Base-by-base conservation (phyloP, 2,888 invertebrate species). In the Cosmopolites sordidus region DNA sequence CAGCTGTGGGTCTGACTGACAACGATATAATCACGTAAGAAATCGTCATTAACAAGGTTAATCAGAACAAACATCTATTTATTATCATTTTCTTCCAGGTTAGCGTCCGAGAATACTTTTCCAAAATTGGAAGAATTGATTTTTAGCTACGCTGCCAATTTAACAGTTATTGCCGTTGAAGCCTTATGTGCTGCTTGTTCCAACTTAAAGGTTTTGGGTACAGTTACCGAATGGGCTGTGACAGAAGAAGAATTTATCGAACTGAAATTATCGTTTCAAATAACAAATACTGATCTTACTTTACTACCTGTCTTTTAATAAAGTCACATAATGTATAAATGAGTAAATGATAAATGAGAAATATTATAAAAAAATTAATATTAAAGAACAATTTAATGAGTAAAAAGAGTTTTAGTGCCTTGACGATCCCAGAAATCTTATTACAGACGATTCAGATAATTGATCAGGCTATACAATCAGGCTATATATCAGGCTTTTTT, bases 121-220 rank as follows among this genome's bases (percentile, higher is more conserved):
- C 74, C 77, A 27, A 71, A 78, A 54, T 73, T 86, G 38, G 85
- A 86, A 73, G 81, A 83, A 53, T 74, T 86, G 51, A 84, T 85
- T 83, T 83, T 86, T 60, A 83, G 84, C 1, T 78, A 81, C 64
- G 86, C 86, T 0, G 81, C 82, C 6, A 80, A 81, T 43, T 73
- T 86, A 18, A 83, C 85, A 0, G 69, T 76, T 2, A 78, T 79
- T 47, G 79, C 83, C 0, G 82, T 86, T 40, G 83, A 86, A 73
- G 69, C 84, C 9, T 71, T 86, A 40, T 83, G 85, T 80, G 83
- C 83, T 48, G 77, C 78, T 60, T 85, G 84, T 62, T 83, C 83
- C 1, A 83, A 82, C 60, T 73, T 86, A 39, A 80, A 74, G 62
- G 64, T 69, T 57, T 73, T 86, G 9, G 86, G 86, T 0, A 82